A percentile compares a stretch with the other conserved stretches of the same genome.
Conservation (phyloP, 2,888 invertebrate genomes). For the Ypsolopha scabrella region DNA sequence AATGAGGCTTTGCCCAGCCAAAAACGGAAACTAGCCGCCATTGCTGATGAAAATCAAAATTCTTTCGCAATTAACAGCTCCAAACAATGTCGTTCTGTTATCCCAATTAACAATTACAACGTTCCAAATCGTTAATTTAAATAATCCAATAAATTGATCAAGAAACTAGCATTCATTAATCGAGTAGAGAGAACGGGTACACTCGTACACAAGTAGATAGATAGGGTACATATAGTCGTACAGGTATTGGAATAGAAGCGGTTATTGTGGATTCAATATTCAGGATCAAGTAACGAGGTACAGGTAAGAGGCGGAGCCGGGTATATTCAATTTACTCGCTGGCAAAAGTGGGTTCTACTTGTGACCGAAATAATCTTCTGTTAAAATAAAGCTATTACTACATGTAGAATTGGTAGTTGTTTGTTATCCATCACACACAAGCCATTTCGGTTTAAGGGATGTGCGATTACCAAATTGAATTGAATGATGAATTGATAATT, state of each 20-base stretch:
- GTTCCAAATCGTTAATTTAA: background rate
- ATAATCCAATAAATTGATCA: background rate
- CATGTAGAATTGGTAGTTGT: too few relatives aligned
- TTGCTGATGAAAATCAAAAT: too few relatives aligned
- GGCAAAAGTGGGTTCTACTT: conserved; percentile 7
- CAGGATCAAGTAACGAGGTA: conserved; percentile 14
- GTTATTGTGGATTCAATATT: conserved; percentile 13
- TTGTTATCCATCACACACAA: too few relatives aligned
- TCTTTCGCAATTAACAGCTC: background rate
- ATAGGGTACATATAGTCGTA: background rate
- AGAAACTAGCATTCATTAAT: conserved; percentile 3
- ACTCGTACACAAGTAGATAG: background rate
- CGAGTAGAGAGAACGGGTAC: background rate
- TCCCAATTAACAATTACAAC: background rate
- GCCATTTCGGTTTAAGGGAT: too few relatives aligned
- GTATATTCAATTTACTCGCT: conserved; percentile 14
- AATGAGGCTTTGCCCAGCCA: too few relatives aligned
- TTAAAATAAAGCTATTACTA: too few relatives aligned
- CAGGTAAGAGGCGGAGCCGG: conserved; percentile 17
- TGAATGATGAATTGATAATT: too few relatives aligned
- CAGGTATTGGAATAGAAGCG: background rate
- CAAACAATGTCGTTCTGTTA: background rate
- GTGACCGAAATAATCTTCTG: background rate
- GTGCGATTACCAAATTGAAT: too few relatives aligned
- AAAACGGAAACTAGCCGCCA: too few relatives aligned